A percentile compares a stretch with the other conserved stretches of the same genome.
These are phyloP conservation scores for Salvelinus alpinus DNA, from an alignment of 2,113 vertebrate genomes.

Conservation along the genomic window DNA sequence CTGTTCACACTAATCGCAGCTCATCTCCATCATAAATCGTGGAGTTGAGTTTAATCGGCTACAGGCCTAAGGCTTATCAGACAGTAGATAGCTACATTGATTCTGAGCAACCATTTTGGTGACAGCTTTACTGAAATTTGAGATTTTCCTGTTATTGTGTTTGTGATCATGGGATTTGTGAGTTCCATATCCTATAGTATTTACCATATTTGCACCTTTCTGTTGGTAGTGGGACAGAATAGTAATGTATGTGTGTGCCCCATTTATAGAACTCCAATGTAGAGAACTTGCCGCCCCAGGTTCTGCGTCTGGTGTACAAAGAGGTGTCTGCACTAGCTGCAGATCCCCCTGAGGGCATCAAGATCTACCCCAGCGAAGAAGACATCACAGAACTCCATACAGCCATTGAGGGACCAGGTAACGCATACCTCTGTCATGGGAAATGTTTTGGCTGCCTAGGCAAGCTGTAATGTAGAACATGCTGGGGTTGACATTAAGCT, in stretches of 20 bases:
- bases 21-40: too few relatives aligned
- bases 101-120: too few relatives aligned
- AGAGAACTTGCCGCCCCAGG: slow-evolving; percentile 91
- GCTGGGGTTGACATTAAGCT: too few relatives aligned
- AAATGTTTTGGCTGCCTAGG: neutral
- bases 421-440: slow-evolving; percentile 11
- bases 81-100: too few relatives aligned
- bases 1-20: too few relatives aligned
- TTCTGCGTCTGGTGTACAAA: slow-evolving; percentile 92
- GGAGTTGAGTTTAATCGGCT: too few relatives aligned
- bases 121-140: too few relatives aligned
- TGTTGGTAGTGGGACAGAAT: neutral
- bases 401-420: slow-evolving; percentile 91
- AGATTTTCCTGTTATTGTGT: too few relatives aligned
- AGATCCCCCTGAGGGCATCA: slow-evolving; percentile 90
- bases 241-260: neutral
- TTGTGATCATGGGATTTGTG: too few relatives aligned
- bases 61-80: too few relatives aligned
- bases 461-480: neutral
- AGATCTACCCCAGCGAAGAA: slow-evolving; percentile 91
- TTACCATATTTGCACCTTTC: too few relatives aligned
- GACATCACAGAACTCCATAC: slow-evolving; percentile 92
- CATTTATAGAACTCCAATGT: slow-evolving; percentile 88
- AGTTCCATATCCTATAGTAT: too few relatives aligned
- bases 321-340: slow-evolving; percentile 86